Evolutionary conservation across 2,888 invertebrate species (phyloP), one percentile per base, ranked within the genome.

Genomic region (Dasysyrphus tricinctus): DNA sequence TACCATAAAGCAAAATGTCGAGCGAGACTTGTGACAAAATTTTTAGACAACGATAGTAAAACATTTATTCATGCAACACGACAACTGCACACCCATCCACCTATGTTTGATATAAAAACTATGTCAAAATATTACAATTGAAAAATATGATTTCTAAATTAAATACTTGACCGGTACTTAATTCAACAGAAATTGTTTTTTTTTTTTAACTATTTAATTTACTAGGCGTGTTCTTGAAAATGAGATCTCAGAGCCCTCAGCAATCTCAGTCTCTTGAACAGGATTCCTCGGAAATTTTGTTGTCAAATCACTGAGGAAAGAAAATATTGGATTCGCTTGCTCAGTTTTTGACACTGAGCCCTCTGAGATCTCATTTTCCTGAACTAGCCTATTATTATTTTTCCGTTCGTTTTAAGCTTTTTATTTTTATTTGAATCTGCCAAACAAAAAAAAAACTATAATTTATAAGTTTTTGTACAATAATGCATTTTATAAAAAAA

Each of bases 1-100:
- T 93, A 93, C 79, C 91, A 92, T 80, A 92, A 91, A 86, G 90
- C 90, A 8, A 92, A 91, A 80, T 92, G 92, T 67, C 90, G 91
- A 1, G 92, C 92, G 0, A 89, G 92, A 12, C 85, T 92, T 5
- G 91, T 90, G 4, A 92, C 92, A 6, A 90, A 90, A 44, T 77
- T 88, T 11, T 89, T 89, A 5, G 54, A 42, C 1, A 91, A 90
- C 2, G 90, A 90, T 51, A 59, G 8, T 42, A 54, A 37, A 61
- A 14, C 86, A 70, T 76, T 51, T 90, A 90, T 91, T 56, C 91
- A 91, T 63, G 90, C 90, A 3, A 91, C 90, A n/a, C 89, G 90
- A 63, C 84, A 81, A 32, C 69, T 69, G 5, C 92, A 92, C 51
- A 90, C 91, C 0, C 92, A 92, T 88, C 70, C 88, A 1, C 88